These are phyloP conservation scores for Capromys pilorides DNA, from an alignment of 2,797 vertebrate genomes.

Conservation along the genomic window DNA sequence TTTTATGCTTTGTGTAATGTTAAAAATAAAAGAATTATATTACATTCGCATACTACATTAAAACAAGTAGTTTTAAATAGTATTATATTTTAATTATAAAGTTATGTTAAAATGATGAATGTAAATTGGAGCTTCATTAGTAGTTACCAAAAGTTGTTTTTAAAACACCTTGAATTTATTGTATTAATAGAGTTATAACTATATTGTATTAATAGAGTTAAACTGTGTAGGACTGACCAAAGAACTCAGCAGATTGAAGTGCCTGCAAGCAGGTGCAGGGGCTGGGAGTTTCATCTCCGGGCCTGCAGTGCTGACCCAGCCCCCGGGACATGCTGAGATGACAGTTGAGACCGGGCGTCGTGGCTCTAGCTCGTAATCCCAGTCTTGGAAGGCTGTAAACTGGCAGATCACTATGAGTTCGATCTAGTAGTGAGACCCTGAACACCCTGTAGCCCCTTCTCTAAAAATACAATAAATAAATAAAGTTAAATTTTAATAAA, in stretches of 20 bases:
- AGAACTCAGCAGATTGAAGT: too few species aligned
- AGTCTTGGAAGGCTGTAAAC: too few species aligned
- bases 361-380: too few species aligned
- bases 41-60: background rate
- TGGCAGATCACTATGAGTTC: too few species aligned
- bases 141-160: background rate
- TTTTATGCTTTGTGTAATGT: slow-evolving; percentile 1
- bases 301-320: too few species aligned
- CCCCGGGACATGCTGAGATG: too few species aligned
- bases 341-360: too few species aligned
- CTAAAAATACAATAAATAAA: too few species aligned
- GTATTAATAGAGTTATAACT: background rate
- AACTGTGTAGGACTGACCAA: background rate
- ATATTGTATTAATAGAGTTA: background rate
- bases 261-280: too few species aligned
- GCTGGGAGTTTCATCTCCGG: too few species aligned
- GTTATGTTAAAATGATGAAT: background rate
- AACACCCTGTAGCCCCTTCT: too few species aligned
- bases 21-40: background rate
- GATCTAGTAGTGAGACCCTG: too few species aligned
- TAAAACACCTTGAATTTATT: background rate
- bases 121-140: background rate
- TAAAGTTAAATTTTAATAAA: background rate
- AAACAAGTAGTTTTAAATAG: background rate
- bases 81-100: background rate